A percentile compares a stretch with the other conserved stretches of the same genome.
Evolutionary conservation across 2,888 invertebrate species (phyloP).

Genomic region (Hymenopus coronatus): DNA sequence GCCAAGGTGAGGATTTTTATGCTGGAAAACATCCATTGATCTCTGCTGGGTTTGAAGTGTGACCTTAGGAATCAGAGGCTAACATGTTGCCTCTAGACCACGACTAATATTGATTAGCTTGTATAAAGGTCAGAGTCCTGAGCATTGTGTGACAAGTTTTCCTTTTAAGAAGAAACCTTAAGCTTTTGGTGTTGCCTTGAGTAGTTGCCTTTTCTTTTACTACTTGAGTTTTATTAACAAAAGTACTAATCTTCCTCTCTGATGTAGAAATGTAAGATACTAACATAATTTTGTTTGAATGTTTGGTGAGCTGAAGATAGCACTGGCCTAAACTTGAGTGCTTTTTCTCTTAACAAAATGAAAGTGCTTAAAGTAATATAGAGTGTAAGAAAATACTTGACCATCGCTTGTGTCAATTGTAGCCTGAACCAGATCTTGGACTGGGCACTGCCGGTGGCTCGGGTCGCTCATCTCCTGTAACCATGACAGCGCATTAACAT

Average conservation of each 20-base stretch:
- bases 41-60: too few relatives aligned
- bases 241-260: not conserved
- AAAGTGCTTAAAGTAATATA: not conserved
- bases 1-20: too few relatives aligned
- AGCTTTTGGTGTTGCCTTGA: not conserved
- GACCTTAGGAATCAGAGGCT: too few relatives aligned
- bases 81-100: too few relatives aligned
- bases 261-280: not conserved
- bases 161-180: not conserved
- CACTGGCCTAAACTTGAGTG: not conserved
- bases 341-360: not conserved
- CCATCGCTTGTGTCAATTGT: conserved; percentile 14
- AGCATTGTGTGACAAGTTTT: too few relatives aligned
- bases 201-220: not conserved
- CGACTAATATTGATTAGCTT: too few relatives aligned
- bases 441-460: not conserved
- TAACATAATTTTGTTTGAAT: not conserved
- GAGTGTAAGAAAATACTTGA: too few relatives aligned
- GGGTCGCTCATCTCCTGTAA: conserved; percentile 19
- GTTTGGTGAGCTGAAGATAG: not conserved
- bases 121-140: too few relatives aligned
- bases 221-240: not conserved
- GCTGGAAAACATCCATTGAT: too few relatives aligned
- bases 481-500: conserved; percentile 19
- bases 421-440: conserved; percentile 22